These are phyloP conservation scores for Hydrotaea diabolus DNA, from an alignment of 2,888 invertebrate genomes.

Conservation along the genomic window DNA sequence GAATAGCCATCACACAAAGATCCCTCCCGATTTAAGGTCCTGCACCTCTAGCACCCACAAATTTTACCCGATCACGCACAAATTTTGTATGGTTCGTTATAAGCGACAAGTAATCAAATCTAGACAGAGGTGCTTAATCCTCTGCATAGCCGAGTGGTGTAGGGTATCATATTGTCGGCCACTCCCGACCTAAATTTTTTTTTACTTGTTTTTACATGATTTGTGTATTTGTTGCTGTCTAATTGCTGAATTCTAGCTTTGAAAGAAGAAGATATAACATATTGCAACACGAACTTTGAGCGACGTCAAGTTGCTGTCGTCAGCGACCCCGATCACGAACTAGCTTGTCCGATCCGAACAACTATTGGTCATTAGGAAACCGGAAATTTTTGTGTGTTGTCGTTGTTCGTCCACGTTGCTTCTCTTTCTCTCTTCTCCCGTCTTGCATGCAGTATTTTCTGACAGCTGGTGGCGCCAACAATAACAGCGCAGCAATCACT, in stretches of 20 bases:
- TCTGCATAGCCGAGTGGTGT: no score
- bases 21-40: no score
- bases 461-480: constrained; percentile 26
- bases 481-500: constrained; percentile 3
- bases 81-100: no score
- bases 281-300: background rate
- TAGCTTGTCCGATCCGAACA: no score
- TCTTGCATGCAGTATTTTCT: background rate
- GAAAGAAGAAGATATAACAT: background rate
- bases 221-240: background rate
- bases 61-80: no score
- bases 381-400: background rate
- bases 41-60: no score
- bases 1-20: no score
- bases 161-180: no score
- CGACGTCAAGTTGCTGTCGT: background rate
- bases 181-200: no score
- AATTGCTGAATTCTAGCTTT: background rate
- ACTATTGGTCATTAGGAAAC: background rate
- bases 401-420: no score
- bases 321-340: background rate
- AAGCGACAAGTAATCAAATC: no score
- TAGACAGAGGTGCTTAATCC: no score
- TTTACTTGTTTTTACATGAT: background rate
- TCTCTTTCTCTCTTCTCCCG: background rate